Conservation (phyloP, 2,113 vertebrate genomes). For the Stomatorhinus ivindoensis region DNA sequence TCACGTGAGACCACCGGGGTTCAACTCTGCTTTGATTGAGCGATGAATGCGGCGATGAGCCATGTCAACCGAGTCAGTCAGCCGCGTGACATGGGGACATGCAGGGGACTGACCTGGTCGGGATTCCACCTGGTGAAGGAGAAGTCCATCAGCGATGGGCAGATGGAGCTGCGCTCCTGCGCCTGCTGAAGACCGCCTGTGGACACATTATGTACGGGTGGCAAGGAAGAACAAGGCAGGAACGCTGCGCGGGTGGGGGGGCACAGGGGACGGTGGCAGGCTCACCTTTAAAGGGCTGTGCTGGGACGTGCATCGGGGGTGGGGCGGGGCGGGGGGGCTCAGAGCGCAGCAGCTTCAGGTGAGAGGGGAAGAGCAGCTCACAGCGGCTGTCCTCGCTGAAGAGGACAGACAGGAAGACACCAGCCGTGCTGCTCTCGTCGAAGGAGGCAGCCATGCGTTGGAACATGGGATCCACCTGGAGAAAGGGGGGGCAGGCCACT, state of each 20-base stretch:
- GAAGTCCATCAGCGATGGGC: conserved; percentile 80
- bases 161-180: conserved; percentile 67
- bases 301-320: conserved; percentile 41
- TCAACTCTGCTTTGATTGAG: not conserved
- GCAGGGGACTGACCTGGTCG: conserved; percentile 63
- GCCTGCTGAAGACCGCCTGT: conserved; percentile 63
- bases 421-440: conserved; percentile 76
- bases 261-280: not conserved
- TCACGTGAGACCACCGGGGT: not conserved
- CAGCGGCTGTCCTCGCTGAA: conserved; percentile 65
- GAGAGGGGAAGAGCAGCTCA: conserved; percentile 70
- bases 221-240: not conserved
- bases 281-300: conserved; percentile 57
- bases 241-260: conserved; percentile 20
- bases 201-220: conserved; percentile 18
- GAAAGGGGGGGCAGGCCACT: not conserved
- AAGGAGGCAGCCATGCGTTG: conserved; percentile 77
- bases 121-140: conserved; percentile 77
- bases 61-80: not conserved
- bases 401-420: conserved; percentile 75
- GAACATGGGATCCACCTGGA: conserved; percentile 75
- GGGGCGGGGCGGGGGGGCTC: conserved; percentile 41
- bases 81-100: not conserved
- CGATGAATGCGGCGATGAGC: not conserved
- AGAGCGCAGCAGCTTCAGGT: conserved; percentile 64